Evolutionary conservation across 2,888 invertebrate species (phyloP).

Genomic region (Notodonta ziczac): DNA sequence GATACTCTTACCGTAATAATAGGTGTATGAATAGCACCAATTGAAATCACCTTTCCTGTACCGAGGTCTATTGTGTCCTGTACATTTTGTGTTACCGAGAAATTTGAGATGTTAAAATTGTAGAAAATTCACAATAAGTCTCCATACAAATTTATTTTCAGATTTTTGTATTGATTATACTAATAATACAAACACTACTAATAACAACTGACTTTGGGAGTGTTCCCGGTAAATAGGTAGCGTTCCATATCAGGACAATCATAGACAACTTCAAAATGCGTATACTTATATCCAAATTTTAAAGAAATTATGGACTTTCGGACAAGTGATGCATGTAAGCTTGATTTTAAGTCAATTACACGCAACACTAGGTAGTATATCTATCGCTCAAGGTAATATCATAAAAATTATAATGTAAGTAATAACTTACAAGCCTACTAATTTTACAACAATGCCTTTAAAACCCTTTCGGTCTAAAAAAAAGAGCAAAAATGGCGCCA

Average conservation of each 20-base stretch:
- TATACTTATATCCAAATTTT: no score
- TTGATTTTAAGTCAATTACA: no score
- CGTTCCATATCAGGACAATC: no score
- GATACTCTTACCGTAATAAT: neutral
- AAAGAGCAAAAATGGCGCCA: constrained; percentile 53
- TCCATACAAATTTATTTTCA: no score
- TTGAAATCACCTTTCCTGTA: constrained; percentile 41
- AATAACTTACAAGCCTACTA: constrained; percentile 29
- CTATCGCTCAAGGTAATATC: constrained; percentile 24
- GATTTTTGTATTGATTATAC: no score
- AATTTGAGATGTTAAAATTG: constrained; percentile 6
- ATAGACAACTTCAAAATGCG: no score
- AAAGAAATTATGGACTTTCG: no score
- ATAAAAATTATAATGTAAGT: constrained; percentile 31
- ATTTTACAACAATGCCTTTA: constrained; percentile 10
- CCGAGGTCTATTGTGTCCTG: constrained; percentile 30
- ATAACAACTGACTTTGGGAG: no score
- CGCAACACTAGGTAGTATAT: no score
- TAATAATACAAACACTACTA: no score
- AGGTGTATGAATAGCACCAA: constrained; percentile 37
- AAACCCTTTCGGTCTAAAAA: constrained; percentile 42
- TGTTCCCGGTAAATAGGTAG: no score
- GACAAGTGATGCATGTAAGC: no score
- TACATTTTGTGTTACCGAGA: constrained; percentile 4
- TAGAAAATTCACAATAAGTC: constrained; percentile 27